Evolutionary conservation across 1,140 invertebrate genomes (phyloP), one percentile per base, ranked within the genome.

Genomic region (Schlechtendalia chinensis): DNA sequence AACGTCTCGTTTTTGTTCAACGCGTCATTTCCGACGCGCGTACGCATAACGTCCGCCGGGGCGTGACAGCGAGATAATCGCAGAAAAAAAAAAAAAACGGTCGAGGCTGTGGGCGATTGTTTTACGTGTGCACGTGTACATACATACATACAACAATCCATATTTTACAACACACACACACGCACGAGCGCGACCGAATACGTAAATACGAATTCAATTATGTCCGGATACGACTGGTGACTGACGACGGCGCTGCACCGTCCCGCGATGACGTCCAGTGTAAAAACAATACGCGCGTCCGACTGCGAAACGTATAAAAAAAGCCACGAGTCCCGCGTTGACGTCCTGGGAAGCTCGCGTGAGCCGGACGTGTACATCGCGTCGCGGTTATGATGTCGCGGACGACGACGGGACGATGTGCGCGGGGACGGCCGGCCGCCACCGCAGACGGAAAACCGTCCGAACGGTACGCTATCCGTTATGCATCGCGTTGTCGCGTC

Each of bases 151-250:
- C n/a, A n/a, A n/a, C n/a, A n/a, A n/a, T n/a, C n/a, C n/a, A n/a
- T n/a, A n/a, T n/a, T n/a, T n/a, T n/a, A n/a, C n/a, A n/a, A n/a
- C n/a, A n/a, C n/a, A n/a, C n/a, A n/a, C n/a, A n/a, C n/a, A n/a
- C 19, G 61, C 61, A 19, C 61, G 8, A 39, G 39, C 61, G 61
- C 10, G 17, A 39, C 61, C 61, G 39, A 65, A 65, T 65, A 65
- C 29, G 61, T 65, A n/a, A n/a, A n/a, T n/a, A 65, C n/a, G 39
- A 65, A 39, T 65, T 65, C 71, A 29, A 54, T 54, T 74, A 53
- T 11, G 14, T 27, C 56, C 56, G 50, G 14, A 5, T 50, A 16
- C 11, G 17, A n/a, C n/a, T n/a, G n/a, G n/a, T n/a, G n/a, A n/a
- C n/a, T n/a, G n/a, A n/a, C n/a, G n/a, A 50, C 67, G 17, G 22